phyloP scores from a whole-genome alignment of 2,113 vertebrate genomes.

The Cyprinodon brontotheroides region DNA sequence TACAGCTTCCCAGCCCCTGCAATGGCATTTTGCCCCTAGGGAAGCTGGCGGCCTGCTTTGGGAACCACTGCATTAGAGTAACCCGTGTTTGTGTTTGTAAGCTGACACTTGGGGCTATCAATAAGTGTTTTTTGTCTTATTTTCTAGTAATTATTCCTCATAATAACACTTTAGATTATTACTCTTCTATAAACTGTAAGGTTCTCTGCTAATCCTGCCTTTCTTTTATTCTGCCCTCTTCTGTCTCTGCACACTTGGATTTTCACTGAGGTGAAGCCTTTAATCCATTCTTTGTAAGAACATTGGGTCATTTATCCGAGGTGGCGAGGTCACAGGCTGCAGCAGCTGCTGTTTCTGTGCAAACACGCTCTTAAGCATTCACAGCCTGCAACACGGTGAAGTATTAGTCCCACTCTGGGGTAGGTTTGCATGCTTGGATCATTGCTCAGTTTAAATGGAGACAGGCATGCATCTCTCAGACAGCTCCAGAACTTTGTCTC shows the following conservation, averaged over 20 bases:
- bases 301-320: slow-evolving; percentile 70
- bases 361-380: slow-evolving; percentile 41
- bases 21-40: too few species aligned
- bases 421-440: slow-evolving; percentile 44
- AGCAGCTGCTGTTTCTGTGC: slow-evolving; percentile 60
- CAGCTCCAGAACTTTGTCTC: slow-evolving; percentile 41
- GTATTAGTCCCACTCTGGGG: slow-evolving; percentile 19
- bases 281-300: slow-evolving; percentile 73
- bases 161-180: slow-evolving; percentile 55
- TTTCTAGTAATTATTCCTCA: slow-evolving; percentile 53
- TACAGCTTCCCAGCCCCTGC: too few species aligned
- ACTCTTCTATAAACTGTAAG: slow-evolving; percentile 44
- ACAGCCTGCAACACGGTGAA: slow-evolving; percentile 37
- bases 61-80: too few species aligned
- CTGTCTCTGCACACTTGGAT: slow-evolving; percentile 60
- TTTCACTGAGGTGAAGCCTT: slow-evolving; percentile 72
- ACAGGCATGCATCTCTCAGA: slow-evolving; percentile 40
- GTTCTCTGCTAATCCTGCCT: slow-evolving; percentile 26
- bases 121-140: slow-evolving; percentile 43
- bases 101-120: slow-evolving; percentile 4
- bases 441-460: slow-evolving; percentile 60
- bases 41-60: too few species aligned
- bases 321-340: slow-evolving; percentile 34
- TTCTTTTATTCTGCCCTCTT: slow-evolving; percentile 14
- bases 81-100: too few species aligned